Conservation (phyloP, 2,888 invertebrate genomes). For the Patella ulyssiponensis region DNA sequence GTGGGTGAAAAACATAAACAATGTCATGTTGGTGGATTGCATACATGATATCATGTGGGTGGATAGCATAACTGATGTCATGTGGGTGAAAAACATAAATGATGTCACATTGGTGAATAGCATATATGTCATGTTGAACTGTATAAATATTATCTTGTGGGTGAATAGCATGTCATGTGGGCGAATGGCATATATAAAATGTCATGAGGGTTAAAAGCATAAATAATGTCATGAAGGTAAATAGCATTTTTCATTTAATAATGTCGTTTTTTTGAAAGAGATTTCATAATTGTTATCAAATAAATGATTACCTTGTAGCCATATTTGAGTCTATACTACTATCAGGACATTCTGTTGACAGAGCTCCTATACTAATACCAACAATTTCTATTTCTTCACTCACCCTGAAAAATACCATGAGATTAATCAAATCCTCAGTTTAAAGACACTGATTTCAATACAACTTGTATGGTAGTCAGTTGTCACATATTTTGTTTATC, state of each 20-base stretch:
- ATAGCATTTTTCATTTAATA: too few relatives aligned
- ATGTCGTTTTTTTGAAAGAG: neutral
- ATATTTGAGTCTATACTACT: slow-evolving; percentile 27
- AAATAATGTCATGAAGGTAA: neutral
- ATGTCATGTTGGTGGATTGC: too few relatives aligned
- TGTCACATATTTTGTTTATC: too few relatives aligned
- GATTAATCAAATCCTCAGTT: neutral
- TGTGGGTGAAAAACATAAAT: too few relatives aligned
- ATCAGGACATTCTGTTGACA: slow-evolving; percentile 31
- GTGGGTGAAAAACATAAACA: too few relatives aligned
- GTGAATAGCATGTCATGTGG: too few relatives aligned
- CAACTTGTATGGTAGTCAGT: too few relatives aligned
- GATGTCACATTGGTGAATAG: too few relatives aligned
- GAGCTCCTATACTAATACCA: slow-evolving; percentile 35
- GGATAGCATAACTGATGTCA: too few relatives aligned
- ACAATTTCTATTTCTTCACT: slow-evolving; percentile 16
- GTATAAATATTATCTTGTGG: too few relatives aligned
- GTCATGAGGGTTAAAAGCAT: neutral
- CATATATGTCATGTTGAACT: too few relatives aligned
- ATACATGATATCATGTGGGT: too few relatives aligned
- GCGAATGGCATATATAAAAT: neutral
- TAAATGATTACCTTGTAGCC: slow-evolving; percentile 18
- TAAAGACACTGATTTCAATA: neutral
- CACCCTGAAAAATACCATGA: neutral
- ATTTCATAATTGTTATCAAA: neutral